Evolutionary conservation across 2,113 vertebrate genomes (phyloP).

Genomic region (Bufo gargarizans): DNA sequence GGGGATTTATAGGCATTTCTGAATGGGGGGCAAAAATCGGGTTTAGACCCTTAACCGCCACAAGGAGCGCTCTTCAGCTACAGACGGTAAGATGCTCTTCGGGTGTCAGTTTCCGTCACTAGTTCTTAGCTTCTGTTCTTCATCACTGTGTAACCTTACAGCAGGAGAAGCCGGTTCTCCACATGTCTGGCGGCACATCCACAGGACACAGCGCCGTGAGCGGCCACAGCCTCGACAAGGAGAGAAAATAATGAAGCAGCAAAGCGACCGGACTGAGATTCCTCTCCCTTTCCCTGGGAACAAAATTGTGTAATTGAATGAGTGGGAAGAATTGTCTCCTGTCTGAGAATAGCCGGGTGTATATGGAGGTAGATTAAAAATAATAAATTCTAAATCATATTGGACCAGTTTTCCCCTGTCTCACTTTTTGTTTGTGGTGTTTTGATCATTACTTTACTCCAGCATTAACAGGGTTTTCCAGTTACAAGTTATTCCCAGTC

Average conservation of each 20-base stretch:
- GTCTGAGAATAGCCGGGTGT: constrained; percentile 52
- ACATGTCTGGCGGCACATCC: background rate
- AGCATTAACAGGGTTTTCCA: no score
- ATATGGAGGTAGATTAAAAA: constrained; percentile 50
- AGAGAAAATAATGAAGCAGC: no score
- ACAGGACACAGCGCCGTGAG: background rate
- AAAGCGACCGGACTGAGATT: background rate
- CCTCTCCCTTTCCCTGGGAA: constrained; percentile 17
- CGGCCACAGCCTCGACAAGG: background rate
- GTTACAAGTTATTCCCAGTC: no score
- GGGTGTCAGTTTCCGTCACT: constrained; percentile 2
- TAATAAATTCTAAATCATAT: constrained; percentile 52
- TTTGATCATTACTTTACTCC: no score
- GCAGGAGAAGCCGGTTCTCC: constrained; percentile 5
- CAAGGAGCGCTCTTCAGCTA: background rate
- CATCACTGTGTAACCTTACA: constrained; percentile 39
- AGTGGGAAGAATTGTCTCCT: constrained; percentile 39
- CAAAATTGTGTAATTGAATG: constrained; percentile 52
- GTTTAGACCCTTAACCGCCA: constrained; percentile 14
- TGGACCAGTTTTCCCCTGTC: background rate
- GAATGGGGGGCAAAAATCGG: background rate
- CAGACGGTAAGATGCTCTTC: background rate
- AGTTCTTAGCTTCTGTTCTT: constrained; percentile 13
- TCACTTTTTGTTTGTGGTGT: background rate
- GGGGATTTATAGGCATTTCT: constrained; percentile 8